Base-by-base conservation (phyloP, 2,797 vertebrate genomes). In the Carapus acus region DNA sequence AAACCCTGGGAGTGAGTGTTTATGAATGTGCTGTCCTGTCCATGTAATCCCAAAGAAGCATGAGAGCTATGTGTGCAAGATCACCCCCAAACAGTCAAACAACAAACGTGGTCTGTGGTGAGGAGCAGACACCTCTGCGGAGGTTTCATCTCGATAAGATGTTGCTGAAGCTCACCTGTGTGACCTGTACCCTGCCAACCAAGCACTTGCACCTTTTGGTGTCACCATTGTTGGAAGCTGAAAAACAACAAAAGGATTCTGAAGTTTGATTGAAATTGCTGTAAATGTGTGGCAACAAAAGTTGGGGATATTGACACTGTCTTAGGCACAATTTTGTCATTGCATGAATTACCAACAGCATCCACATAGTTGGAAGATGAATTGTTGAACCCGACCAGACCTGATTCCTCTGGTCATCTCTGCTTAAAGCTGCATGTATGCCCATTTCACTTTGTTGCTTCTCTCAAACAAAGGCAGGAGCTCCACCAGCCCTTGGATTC, bases 1-100 rank as follows among this genome's bases (percentile, higher is more conserved):
- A 40, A 52, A n/a, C n/a, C 34, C 24, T 1, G 39, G 27, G 17
- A 1, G 43, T 19, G 41, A 2, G n/a, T 14, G 38, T 42, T 1
- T 13, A 65, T n/a, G 38, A 3, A 54, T 27, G 2, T 38, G 4
- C 17, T 50, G 33, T 21, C 20, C 27, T 43, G 29, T 38, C 39
- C 50, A 51, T 47, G 11, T 14, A 19, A 13, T 50, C n/a, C 27
- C 6, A 29, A 27, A 20, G 13, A 27, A 2, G 33, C 3, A 2
- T 37, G 19, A 9, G 20, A 23, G 14, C 24, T n/a, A n/a, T n/a
- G n/a, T n/a, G n/a, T n/a, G n/a, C n/a, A n/a, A n/a, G n/a, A n/a
- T 23, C 42, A 44, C 40, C 15, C 41, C 12, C 14, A 36, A 4
- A 59, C 8, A 33, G 4, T 6, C 29, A 20, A 42, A 19, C 13